phyloP scores from a whole-genome alignment of 2,113 vertebrate species.

The human (Homo sapiens) region GRCh38 chr3:159458501-159459000 shows the following conservation, averaged over 20 bases:
- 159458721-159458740: slow-evolving; percentile 8
- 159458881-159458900: not conserved
- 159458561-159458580: not conserved
- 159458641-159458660: not conserved
- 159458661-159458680: not conserved
- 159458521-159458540: slow-evolving; percentile 13
- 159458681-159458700: slow-evolving; percentile 52
- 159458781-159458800: not conserved
- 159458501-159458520: not conserved
- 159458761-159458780: slow-evolving; percentile 33
- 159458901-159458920: not conserved
- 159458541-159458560: slow-evolving; percentile 23
- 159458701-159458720: not conserved
- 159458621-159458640: slow-evolving; percentile 51
- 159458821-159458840: slow-evolving; percentile 9
- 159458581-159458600: slow-evolving; percentile 41
- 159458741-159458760: not conserved
- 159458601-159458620: slow-evolving; percentile 62
- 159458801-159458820: not conserved
- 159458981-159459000: slow-evolving; percentile 17
- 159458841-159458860: not conserved
- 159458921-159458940: not conserved
- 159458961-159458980: not conserved
- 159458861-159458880: not conserved
- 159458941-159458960: not conserved